Evolutionary conservation across 2,888 invertebrate species (phyloP), one percentile per base, ranked within the genome.

Genomic region (Nomada fabriciana): DNA sequence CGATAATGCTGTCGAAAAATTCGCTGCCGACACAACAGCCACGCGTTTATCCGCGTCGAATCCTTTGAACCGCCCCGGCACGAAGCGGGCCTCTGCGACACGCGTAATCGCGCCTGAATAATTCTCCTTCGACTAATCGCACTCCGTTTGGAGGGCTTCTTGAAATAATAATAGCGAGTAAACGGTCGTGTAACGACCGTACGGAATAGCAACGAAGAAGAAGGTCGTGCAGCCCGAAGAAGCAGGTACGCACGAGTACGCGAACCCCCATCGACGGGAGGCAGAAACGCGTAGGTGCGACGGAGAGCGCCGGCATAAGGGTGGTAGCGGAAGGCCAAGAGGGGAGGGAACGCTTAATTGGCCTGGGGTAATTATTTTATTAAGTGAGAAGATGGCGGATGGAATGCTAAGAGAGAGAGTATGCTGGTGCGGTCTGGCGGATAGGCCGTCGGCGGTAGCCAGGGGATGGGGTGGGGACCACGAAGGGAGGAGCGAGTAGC

Each of bases 301-400:
- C 13, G 53, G 74, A 36, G 71, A 55, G 25, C 20, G 25, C n/a
- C 15, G n/a, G 23, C 23, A 15, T 13, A 43, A 55, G 67, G 53
- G 70, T 47, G 64, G 25, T 53, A 67, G 63, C 47, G 59, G 47
- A 70, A 42, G 60, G 57, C 60, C 23, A 55, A 61, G 68, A 59
- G 79, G 76, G 87, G 89, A 85, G 88, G 88, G 89, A 86, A 86
- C 88, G 90, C 91, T 91, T 93, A 93, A 93, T 93, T 93, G 93
- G 92, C 93, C 92, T 89, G 86, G 91, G 92, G 92, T 93, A 93
- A 93, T 93, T 93, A 93, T 93, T 93, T 93, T 93, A 93, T 93
- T 93, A 93, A 93, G 93, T 93, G 93, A 93, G 93, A 93, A 93
- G 91, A 93, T 93, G 93, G 93, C 92, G 92, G 92, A 90, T 90